These are phyloP conservation scores for rabbit (Oryctolagus cuniculus) DNA, from an alignment of 2,113 vertebrate species.

Conservation along the genomic window DNA sequence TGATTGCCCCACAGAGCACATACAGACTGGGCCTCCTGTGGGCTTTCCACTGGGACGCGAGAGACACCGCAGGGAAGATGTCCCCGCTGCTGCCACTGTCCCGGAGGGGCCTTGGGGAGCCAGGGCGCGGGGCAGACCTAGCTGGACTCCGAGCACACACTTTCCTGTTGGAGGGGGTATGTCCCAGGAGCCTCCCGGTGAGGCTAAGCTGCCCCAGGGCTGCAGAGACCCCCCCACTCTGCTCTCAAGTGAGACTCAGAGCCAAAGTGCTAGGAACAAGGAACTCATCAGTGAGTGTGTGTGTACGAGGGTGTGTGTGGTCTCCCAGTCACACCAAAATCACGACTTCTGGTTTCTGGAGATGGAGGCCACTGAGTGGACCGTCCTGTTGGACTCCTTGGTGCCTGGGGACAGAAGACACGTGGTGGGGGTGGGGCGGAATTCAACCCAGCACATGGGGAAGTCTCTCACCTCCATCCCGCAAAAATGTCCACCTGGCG, in stretches of 20 bases:
- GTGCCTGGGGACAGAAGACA: slow-evolving; percentile 61
- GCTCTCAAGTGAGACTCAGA: slow-evolving; percentile 67
- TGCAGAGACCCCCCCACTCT: neutral
- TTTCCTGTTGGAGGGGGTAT: neutral
- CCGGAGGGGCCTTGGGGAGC: no score
- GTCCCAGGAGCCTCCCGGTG: neutral
- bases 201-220: neutral
- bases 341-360: slow-evolving; percentile 71
- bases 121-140: neutral
- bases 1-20: fast-evolving
- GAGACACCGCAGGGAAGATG: neutral
- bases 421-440: slow-evolving; percentile 40
- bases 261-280: slow-evolving; percentile 43
- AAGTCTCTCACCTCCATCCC: slow-evolving; percentile 55
- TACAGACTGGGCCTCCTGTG: neutral
- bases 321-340: slow-evolving; percentile 70
- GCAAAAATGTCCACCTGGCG: slow-evolving; percentile 40
- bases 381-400: slow-evolving; percentile 72
- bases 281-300: no score
- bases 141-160: neutral
- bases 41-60: neutral
- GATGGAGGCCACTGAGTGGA: slow-evolving; percentile 72
- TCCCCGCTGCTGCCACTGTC: neutral
- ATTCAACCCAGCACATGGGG: slow-evolving; percentile 21
- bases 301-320: fast-evolving